These are phyloP conservation scores for Pseudochromis fuscus DNA, from an alignment of 2,797 vertebrate species.

Conservation along the genomic window DNA sequence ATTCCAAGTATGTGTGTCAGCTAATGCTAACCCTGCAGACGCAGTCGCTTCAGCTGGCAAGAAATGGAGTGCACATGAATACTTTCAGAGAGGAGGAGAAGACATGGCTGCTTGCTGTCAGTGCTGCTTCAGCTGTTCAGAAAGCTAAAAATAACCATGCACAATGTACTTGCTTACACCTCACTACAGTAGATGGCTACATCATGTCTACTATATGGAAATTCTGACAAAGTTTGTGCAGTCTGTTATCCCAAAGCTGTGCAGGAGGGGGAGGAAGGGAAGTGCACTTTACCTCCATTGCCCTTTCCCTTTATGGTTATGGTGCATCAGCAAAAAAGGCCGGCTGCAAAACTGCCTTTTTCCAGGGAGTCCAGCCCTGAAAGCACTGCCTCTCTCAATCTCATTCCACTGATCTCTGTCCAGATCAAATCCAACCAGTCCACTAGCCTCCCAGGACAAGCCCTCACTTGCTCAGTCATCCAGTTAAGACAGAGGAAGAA, in stretches of 20 bases:
- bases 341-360: slow-evolving; percentile 42
- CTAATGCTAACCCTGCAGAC: slow-evolving; percentile 37
- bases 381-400: slow-evolving; percentile 48
- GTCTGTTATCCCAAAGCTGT: slow-evolving; percentile 14
- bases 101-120: slow-evolving; percentile 32
- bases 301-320: slow-evolving; percentile 59
- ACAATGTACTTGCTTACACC: slow-evolving; percentile 28
- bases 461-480: slow-evolving; percentile 61
- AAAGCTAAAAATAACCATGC: slow-evolving; percentile 75
- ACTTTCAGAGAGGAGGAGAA: slow-evolving; percentile 39
- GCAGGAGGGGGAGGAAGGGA: slow-evolving; percentile 48
- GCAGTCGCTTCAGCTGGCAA: slow-evolving; percentile 6
- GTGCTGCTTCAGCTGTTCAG: slow-evolving; percentile 74
- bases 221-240: slow-evolving; percentile 16
- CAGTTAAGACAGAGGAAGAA: slow-evolving; percentile 37
- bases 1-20: slow-evolving; percentile 34
- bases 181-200: slow-evolving; percentile 31
- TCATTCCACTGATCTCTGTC: slow-evolving; percentile 40
- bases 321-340: slow-evolving; percentile 69
- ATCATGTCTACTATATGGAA: slow-evolving; percentile 10
- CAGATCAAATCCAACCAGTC: slow-evolving; percentile 51
- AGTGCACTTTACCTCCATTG: slow-evolving; percentile 82
- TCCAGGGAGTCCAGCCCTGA: slow-evolving; percentile 47
- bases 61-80: slow-evolving; percentile 46
- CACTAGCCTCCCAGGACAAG: slow-evolving; percentile 41